Conservation (phyloP, 2,113 vertebrate genomes). For the Malurus elegans region DNA sequence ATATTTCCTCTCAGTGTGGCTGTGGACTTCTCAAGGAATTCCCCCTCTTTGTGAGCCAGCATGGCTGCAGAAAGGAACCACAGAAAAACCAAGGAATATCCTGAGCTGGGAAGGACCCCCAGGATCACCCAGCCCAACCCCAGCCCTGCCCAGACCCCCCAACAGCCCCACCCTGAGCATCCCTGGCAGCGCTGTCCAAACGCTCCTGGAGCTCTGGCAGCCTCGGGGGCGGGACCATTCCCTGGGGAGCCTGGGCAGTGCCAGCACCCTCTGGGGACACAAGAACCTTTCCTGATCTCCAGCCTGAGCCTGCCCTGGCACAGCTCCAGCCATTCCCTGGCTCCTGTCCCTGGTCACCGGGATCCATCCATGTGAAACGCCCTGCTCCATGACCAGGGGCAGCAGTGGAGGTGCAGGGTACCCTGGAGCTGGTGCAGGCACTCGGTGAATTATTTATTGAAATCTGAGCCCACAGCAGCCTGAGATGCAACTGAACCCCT, state of each 20-base stretch:
- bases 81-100: not conserved
- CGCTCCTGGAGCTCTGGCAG: not conserved
- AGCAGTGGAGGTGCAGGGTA: not conserved
- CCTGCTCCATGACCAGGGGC: not conserved
- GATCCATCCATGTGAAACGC: not conserved
- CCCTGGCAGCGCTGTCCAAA: not conserved
- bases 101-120: not conserved
- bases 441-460: not conserved
- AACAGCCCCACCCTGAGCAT: not conserved
- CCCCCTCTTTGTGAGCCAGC: not conserved
- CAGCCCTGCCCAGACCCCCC: not conserved
- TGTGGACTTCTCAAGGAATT: not conserved
- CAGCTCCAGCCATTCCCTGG: not conserved
- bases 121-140: not conserved
- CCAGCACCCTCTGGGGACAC: not conserved
- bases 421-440: not conserved
- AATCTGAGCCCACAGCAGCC: not conserved
- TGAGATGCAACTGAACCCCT: not conserved
- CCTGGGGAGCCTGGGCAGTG: not conserved
- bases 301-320: rapidly evolving
- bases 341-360: not conserved
- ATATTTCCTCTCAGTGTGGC: not conserved
- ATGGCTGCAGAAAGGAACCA: not conserved
- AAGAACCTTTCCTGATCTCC: rapidly evolving
- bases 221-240: not conserved